phyloP scores from a whole-genome alignment of 2,888 invertebrate species.

The Aleiodes testaceus region DNA sequence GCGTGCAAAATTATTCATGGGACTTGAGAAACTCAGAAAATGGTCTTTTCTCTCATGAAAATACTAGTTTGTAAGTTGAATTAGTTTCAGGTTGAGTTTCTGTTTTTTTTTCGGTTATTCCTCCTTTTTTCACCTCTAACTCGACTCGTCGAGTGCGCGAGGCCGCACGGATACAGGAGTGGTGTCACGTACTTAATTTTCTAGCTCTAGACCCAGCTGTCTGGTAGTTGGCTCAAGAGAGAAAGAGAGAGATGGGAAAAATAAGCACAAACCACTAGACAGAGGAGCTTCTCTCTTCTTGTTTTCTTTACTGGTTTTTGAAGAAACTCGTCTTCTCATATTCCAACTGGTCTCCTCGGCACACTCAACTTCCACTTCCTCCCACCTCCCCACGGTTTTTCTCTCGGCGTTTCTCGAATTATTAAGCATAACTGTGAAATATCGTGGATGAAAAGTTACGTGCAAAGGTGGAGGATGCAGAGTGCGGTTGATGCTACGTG shows the following conservation, averaged over 20 bases:
- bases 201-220: constrained; percentile 46
- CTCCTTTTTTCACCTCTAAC: constrained; percentile 4
- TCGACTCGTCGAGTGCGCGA: background rate
- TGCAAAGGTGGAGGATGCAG: background rate
- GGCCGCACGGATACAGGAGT: constrained; percentile 24
- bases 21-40: background rate
- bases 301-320: constrained; percentile 19
- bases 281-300: constrained; percentile 41
- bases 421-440: constrained; percentile 63
- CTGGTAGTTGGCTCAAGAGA: constrained; percentile 22
- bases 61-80: constrained; percentile 38
- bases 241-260: constrained; percentile 33
- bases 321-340: constrained; percentile 25
- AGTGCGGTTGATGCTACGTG: constrained; percentile 51
- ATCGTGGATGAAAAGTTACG: constrained; percentile 46
- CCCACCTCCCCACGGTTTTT: constrained; percentile 22
- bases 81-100: constrained; percentile 33
- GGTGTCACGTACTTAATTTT: constrained; percentile 56
- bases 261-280: constrained; percentile 37
- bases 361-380: constrained; percentile 25
- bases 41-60: constrained; percentile 7
- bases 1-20: constrained; percentile 29
- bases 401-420: constrained; percentile 55
- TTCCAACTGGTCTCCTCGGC: constrained; percentile 30
- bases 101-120: constrained; percentile 18